Conservation (phyloP, 2,797 vertebrate species). For the Lepilemur ruficaudatus region DNA sequence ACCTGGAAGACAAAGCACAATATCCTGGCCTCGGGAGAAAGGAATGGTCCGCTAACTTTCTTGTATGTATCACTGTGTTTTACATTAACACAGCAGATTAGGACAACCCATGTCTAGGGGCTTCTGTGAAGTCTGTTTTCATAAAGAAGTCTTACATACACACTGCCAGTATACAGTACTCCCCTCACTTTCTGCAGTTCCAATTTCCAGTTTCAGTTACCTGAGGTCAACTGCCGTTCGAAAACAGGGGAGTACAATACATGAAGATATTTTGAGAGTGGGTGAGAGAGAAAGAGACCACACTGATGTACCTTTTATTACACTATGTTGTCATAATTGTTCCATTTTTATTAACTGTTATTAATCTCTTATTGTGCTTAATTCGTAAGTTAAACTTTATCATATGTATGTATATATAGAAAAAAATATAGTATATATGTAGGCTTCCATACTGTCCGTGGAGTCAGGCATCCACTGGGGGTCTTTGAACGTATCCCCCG, state of each 20-base stretch:
- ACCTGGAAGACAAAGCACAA: neutral
- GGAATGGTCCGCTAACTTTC: neutral
- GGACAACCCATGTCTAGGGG: neutral
- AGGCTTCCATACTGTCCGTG: neutral
- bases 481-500: neutral
- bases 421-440: neutral
- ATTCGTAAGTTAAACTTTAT: neutral
- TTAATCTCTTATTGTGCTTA: neutral
- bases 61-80: fast-evolving
- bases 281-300: neutral
- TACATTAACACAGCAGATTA: neutral
- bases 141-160: fast-evolving
- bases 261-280: neutral
- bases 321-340: neutral
- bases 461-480: too few relatives aligned
- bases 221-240: too few relatives aligned
- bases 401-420: neutral
- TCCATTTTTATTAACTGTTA: neutral
- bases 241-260: neutral
- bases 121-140: too few relatives aligned
- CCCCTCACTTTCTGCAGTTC: neutral
- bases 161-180: neutral
- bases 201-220: neutral
- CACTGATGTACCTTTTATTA: neutral
- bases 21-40: neutral